These are phyloP conservation scores for Knipowitschia caucasica DNA, from an alignment of 2,797 vertebrate species.

Conservation along the genomic window DNA sequence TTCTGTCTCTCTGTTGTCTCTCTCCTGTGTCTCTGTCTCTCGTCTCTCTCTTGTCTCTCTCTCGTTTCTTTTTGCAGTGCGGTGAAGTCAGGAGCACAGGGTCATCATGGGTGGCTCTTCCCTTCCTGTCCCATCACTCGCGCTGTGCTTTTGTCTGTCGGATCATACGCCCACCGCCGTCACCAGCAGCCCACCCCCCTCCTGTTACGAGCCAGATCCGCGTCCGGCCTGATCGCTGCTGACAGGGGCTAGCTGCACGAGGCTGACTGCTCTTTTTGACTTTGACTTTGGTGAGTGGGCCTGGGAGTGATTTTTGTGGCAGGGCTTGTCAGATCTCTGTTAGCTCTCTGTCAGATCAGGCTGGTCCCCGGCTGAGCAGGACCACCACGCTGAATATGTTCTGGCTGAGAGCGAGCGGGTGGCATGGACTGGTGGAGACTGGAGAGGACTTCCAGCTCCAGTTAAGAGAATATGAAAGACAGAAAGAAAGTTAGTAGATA, in stretches of 20 bases:
- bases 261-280: conserved; percentile 93
- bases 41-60: too few species aligned
- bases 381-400: conserved; percentile 94
- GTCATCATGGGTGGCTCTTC: conserved; percentile 61
- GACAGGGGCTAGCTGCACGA: conserved; percentile 86
- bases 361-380: conserved; percentile 70
- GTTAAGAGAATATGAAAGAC: too few species aligned
- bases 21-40: too few species aligned
- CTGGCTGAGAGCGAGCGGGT: conserved; percentile 90
- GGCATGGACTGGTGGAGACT: conserved; percentile 66
- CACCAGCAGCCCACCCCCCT: conserved; percentile 7
- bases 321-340: conserved; percentile 91
- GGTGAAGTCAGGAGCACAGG: conserved; percentile 36
- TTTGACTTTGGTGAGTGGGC: conserved; percentile 58
- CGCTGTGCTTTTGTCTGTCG: conserved; percentile 51
- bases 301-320: conserved; percentile 90
- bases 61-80: neutral
- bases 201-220: conserved; percentile 34
- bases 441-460: too few species aligned
- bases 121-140: conserved; percentile 66
- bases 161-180: conserved; percentile 15
- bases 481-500: too few species aligned
- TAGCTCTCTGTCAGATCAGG: conserved; percentile 75
- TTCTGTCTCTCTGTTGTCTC: too few species aligned
- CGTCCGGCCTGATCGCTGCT: conserved; percentile 47